Base-by-base conservation (phyloP, 2,888 invertebrate species). In the Epirrita christyi region DNA sequence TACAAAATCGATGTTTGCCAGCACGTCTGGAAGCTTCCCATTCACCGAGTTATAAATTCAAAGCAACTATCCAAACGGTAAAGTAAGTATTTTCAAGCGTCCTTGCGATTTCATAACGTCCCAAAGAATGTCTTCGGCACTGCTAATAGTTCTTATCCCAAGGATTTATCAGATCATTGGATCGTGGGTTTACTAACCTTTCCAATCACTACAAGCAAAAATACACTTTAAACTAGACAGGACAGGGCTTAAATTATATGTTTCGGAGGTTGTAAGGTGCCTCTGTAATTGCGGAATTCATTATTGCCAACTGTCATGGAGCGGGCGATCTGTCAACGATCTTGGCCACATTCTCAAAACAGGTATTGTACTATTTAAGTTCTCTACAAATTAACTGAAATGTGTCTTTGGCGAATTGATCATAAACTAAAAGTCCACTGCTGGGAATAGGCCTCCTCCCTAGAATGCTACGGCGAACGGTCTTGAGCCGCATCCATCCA, bases 111-210 rank as follows among this genome's bases (percentile, higher is more conserved):
- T 78, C 73, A 73, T 75, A 78, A 73, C 68, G 59, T 55, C 61
- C 38, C 57, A 36, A 59, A 65, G 68, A 73, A 79, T 76, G 75
- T 72, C 67, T 71, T 66, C 64, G 67, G 70, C 61, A 70, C 67
- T 64, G 66, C 70, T 78, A 75, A 75, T 78, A 72, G 75, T 73
- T 75, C 72, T 72, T 78, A 78, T 78, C 73, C 70, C 65, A 63
- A 60, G 70, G 63, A 73, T 75, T 76, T 79, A 79, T 78, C 73
- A 70, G 68, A 70, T 70, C 68, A 71, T 73, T 69, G 69, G 68
- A 72, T 75, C 66, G 67, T 66, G 64, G 64, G 68, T 70, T 70
- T 63, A 56, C 63, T 42, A 67, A 63, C 47, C 42, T 55, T 51
- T 63, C 3, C 14, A 46, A 54, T 48, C 8, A 21, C 13, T 2